These are phyloP conservation scores for Cataglyphis altisquamis DNA, from an alignment of 2,888 invertebrate species.

Conservation along the genomic window DNA sequence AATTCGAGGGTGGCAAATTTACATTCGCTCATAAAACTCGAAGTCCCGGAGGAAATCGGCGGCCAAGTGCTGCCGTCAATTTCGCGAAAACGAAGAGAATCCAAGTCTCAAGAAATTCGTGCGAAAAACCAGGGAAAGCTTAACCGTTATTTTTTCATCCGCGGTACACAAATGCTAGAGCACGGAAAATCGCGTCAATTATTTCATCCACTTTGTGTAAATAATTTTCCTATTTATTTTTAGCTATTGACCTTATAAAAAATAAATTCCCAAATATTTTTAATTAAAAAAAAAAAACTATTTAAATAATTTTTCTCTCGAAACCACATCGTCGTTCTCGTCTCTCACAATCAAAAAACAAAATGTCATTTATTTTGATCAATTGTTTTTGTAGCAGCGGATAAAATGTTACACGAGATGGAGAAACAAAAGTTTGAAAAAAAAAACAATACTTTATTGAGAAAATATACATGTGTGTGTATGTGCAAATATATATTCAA, in stretches of 20 bases:
- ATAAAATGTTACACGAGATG: not conserved
- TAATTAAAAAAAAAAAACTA: too few relatives aligned
- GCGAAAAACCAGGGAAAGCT: not conserved
- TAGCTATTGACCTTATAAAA: too few relatives aligned
- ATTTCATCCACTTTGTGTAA: too few relatives aligned
- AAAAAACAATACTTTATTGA: not conserved
- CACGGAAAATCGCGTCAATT: not conserved
- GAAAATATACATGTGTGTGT: not conserved
- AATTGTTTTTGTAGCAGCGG: not conserved
- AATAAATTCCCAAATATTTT: too few relatives aligned
- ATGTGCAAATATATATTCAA: not conserved
- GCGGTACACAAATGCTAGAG: not conserved
- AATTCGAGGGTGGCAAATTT: constrained; percentile 30
- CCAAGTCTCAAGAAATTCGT: constrained; percentile 34
- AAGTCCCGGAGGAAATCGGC: constrained; percentile 61
- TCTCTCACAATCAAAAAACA: not conserved
- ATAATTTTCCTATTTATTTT: too few relatives aligned
- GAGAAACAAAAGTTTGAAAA: not conserved
- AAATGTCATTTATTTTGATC: not conserved
- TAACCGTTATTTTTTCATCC: constrained; percentile 12
- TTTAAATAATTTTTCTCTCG: not conserved
- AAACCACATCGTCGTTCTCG: not conserved
- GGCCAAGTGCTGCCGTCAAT: constrained; percentile 41
- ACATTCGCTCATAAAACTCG: constrained; percentile 42
- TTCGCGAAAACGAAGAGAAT: not conserved